Evolutionary conservation across 2,797 vertebrate genomes (phyloP).

Genomic region (Heliangelus exortis): DNA sequence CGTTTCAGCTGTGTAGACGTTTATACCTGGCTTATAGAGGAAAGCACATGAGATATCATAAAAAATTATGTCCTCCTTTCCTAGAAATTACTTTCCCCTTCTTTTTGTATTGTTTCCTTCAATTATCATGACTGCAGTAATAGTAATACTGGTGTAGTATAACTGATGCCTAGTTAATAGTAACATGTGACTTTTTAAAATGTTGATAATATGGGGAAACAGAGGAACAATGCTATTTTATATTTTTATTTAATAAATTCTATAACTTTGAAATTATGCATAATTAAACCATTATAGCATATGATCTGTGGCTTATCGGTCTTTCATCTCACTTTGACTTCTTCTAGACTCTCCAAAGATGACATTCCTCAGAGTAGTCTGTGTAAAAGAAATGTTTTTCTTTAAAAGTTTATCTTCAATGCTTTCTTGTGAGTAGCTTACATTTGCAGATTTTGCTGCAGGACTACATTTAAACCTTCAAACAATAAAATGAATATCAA

Average conservation of each 20-base stretch:
- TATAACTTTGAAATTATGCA: neutral
- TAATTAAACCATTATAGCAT: neutral
- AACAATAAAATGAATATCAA: neutral
- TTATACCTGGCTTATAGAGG: neutral
- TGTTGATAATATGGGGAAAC: neutral
- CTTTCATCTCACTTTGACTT: neutral
- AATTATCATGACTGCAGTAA: neutral
- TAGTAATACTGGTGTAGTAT: neutral
- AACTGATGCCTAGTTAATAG: neutral
- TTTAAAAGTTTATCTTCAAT: neutral
- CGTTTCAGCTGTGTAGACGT: neutral
- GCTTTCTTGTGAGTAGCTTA: neutral
- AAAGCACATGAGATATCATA: neutral
- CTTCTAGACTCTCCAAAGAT: neutral
- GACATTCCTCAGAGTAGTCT: neutral
- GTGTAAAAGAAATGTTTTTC: neutral
- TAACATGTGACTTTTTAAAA: neutral
- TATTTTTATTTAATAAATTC: neutral
- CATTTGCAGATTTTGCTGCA: neutral
- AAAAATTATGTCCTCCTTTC: neutral
- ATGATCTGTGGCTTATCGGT: neutral
- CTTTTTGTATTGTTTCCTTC: neutral
- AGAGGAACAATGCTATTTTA: neutral
- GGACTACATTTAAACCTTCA: neutral
- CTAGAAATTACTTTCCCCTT: no score